These are phyloP conservation scores for Silvanus unidentatus DNA, from an alignment of 2,888 invertebrate genomes.

Conservation along the genomic window DNA sequence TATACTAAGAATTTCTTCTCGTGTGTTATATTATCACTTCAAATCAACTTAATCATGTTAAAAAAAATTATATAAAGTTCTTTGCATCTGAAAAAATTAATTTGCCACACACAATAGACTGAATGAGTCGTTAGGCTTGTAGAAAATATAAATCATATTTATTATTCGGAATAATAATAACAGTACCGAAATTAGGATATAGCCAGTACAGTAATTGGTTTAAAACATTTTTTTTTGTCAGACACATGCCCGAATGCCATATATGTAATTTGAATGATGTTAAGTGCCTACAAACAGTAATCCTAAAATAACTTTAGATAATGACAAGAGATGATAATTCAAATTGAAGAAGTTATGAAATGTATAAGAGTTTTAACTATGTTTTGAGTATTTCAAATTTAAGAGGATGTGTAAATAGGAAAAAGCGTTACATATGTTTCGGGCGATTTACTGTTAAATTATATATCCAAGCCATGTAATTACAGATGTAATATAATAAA, in stretches of 20 bases:
- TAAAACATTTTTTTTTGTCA: background rate
- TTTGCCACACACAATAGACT: background rate
- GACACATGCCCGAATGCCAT: slow-evolving; percentile 1
- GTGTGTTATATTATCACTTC: too few species aligned
- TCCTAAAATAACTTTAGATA: slow-evolving; percentile 1
- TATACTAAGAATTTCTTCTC: too few species aligned
- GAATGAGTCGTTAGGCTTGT: slow-evolving; percentile 2
- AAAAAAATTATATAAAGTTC: background rate
- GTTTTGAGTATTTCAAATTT: too few species aligned
- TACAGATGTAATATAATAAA: too few species aligned
- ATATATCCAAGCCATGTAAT: too few species aligned
- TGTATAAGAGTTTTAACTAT: too few species aligned
- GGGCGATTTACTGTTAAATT: too few species aligned
- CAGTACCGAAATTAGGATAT: slow-evolving; percentile 5
- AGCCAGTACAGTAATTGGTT: slow-evolving; percentile 1
- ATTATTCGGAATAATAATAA: slow-evolving; percentile 5
- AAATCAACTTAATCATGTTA: slow-evolving; percentile 1
- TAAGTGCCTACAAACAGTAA: background rate
- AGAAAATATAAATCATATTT: slow-evolving; percentile 5
- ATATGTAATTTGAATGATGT: background rate
- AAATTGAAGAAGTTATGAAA: too few species aligned
- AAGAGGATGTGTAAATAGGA: too few species aligned
- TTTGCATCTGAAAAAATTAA: background rate
- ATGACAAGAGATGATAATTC: background rate
- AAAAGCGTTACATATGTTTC: too few species aligned